These are phyloP conservation scores for Neofelis nebulosa DNA, from an alignment of 2,113 vertebrate genomes.

Conservation along the genomic window DNA sequence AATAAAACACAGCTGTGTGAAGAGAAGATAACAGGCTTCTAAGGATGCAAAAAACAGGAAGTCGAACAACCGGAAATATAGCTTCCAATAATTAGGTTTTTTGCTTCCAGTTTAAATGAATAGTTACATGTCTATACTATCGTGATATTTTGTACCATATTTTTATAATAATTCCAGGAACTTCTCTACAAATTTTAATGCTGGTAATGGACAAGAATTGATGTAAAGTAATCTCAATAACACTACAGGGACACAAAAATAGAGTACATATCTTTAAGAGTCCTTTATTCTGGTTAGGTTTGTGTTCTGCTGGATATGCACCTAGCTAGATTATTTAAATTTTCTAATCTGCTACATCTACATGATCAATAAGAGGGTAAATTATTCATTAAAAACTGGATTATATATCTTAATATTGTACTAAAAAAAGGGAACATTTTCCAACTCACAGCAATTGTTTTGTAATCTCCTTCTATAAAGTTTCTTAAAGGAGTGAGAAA, in stretches of 20 bases:
- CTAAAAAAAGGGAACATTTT: constrained; percentile 53
- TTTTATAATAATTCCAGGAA: constrained; percentile 44
- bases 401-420: constrained; percentile 9
- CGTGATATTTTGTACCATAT: not conserved
- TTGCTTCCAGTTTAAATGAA: not conserved
- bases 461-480: constrained; percentile 98
- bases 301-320: not conserved
- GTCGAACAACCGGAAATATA: not conserved
- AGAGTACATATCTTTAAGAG: not conserved
- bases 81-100: not conserved
- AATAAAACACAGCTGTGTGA: constrained; percentile 1
- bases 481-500: constrained; percentile 98
- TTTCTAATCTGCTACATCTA: constrained; percentile 23
- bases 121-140: not conserved
- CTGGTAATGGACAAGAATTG: not conserved
- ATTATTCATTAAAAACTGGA: not conserved
- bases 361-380: not conserved
- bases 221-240: not conserved
- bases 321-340: not conserved
- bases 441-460: constrained; percentile 97
- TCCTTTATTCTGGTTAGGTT: constrained; percentile 37
- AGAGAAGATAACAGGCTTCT: constrained; percentile 27
- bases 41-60: not conserved
- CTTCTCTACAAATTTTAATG: not conserved
- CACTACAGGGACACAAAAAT: not conserved